A percentile compares a stretch with the other conserved stretches of the same genome.
Evolutionary conservation across 2,888 invertebrate genomes (phyloP).

Genomic region (Diadegma fenestrale): DNA sequence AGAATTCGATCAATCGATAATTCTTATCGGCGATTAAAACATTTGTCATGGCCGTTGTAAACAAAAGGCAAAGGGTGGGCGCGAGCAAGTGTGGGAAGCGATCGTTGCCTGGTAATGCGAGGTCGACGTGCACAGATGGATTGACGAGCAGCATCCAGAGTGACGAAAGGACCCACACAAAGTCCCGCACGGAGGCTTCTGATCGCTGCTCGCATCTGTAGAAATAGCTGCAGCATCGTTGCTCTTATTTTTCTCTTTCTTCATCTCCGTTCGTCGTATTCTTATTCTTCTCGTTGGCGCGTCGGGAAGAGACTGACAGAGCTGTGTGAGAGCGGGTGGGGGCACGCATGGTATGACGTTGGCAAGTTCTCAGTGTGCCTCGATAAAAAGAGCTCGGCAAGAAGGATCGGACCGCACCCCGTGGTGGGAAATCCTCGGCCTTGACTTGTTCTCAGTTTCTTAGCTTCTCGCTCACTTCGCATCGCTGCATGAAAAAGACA

Average conservation of each 20-base stretch:
- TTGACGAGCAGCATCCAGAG: constrained; percentile 31
- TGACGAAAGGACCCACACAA: constrained; percentile 58
- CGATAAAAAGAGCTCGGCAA: constrained; percentile 59
- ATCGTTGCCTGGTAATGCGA: constrained; percentile 3
- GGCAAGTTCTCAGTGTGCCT: constrained; percentile 30
- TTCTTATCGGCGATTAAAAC: neutral
- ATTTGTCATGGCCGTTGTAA: neutral
- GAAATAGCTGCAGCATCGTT: constrained; percentile 69
- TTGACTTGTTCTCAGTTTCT: constrained; percentile 70
- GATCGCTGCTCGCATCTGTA: constrained; percentile 70
- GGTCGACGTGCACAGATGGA: constrained; percentile 52
- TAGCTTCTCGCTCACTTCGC: constrained; percentile 21
- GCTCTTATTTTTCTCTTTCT: constrained; percentile 65
- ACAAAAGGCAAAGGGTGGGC: constrained; percentile 7
- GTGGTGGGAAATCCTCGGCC: constrained; percentile 76
- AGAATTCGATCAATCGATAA: neutral
- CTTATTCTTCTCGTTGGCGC: constrained; percentile 48
- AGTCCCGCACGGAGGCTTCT: constrained; percentile 47
- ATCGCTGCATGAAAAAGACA: neutral
- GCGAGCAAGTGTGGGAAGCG: constrained; percentile 26
- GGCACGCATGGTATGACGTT: constrained; percentile 43
- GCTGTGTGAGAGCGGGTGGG: constrained; percentile 12
- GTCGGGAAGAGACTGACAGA: constrained; percentile 36
- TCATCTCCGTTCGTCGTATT: constrained; percentile 44
- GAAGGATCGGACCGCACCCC: constrained; percentile 66